Evolutionary conservation across 1,140 invertebrate species (phyloP).

Genomic region (Phocides pigmalion): DNA sequence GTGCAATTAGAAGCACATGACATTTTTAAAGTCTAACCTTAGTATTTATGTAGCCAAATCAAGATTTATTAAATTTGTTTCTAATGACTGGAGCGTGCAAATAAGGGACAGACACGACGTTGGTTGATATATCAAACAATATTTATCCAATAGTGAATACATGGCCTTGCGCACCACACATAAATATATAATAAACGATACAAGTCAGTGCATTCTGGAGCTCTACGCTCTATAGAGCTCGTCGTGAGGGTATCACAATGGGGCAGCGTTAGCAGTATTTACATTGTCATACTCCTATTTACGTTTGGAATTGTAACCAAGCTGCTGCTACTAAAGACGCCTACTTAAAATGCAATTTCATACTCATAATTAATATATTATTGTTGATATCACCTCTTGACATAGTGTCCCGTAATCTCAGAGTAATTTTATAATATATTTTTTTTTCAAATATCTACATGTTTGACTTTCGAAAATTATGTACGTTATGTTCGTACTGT

Average conservation of each 20-base stretch:
- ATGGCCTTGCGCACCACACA: no score
- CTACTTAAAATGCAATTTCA: background rate
- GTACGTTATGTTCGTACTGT: no score
- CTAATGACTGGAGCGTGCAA: background rate
- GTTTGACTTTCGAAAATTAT: no score
- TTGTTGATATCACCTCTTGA: no score
- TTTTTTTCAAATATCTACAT: no score
- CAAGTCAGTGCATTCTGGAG: background rate
- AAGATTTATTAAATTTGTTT: no score
- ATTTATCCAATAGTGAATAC: background rate
- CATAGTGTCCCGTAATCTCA: no score
- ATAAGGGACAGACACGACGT: background rate
- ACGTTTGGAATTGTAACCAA: background rate
- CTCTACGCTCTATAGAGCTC: background rate
- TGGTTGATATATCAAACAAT: background rate
- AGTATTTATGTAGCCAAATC: no score
- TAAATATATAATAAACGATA: background rate
- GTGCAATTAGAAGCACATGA: no score
- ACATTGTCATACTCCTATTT: background rate
- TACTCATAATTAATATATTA: background rate
- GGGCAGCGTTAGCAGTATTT: background rate
- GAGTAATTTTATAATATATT: no score
- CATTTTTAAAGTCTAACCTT: no score
- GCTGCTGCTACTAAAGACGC: constrained; percentile 3
- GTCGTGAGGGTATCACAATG: background rate